A percentile compares a stretch with the other conserved stretches of the same genome.
These are phyloP conservation scores for Felis catus DNA, from an alignment of 2,113 vertebrate genomes.

Conservation along the genomic window F.catus_Fca126_mat1.0 CM031413.1:31179001-31179500, in stretches of 20 bases:
- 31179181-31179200: too few species aligned
- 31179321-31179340: neutral
- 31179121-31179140: neutral
- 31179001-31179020: neutral
- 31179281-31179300: neutral
- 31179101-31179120: too few species aligned
- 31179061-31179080: neutral
- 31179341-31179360: neutral
- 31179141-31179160: neutral
- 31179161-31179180: too few species aligned
- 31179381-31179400: neutral
- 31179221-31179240: neutral
- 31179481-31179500: neutral
- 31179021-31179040: neutral
- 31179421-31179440: neutral
- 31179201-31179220: too few species aligned
- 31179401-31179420: neutral
- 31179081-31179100: neutral
- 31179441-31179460: neutral
- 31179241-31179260: neutral
- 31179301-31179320: neutral
- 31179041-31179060: neutral
- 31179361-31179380: neutral
- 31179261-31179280: neutral
- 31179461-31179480: neutral